These are phyloP conservation scores for Tupaia tana DNA, from an alignment of 2,113 vertebrate genomes.

Conservation along the genomic window DNA sequence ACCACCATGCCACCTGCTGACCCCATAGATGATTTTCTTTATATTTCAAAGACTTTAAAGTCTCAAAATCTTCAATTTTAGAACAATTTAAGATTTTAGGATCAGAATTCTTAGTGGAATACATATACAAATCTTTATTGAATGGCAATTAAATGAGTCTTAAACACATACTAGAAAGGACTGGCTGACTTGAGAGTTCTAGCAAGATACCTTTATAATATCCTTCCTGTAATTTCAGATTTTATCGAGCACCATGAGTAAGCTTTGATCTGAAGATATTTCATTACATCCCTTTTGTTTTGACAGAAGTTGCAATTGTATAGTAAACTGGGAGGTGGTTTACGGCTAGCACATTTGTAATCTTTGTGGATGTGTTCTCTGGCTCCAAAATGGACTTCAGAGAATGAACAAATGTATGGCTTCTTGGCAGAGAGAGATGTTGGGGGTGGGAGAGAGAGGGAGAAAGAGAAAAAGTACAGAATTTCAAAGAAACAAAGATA, in stretches of 20 bases:
- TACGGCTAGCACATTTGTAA: not conserved
- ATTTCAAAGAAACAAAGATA: not conserved
- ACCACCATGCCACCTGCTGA: too few relatives aligned
- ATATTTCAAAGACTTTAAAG: not conserved
- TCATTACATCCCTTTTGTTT: not conserved
- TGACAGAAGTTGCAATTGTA: not conserved
- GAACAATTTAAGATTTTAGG: not conserved
- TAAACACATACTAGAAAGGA: not conserved
- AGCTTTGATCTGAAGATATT: not conserved
- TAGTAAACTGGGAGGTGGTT: not conserved
- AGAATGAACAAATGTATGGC: not conserved
- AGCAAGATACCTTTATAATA: not conserved
- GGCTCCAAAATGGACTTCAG: slow-evolving; percentile 31
- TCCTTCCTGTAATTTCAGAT: not conserved
- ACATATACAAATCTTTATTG: not conserved
- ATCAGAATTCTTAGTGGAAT: not conserved
- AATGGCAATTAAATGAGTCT: slow-evolving; percentile 23
- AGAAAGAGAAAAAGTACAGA: not conserved
- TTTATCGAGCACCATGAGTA: not conserved
- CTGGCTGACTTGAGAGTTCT: not conserved
- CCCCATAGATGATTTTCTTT: too few relatives aligned
- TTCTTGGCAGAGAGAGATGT: not conserved
- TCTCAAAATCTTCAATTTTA: not conserved
- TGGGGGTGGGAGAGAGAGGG: not conserved
- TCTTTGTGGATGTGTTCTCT: not conserved